These are phyloP conservation scores for Parapsyche elsis DNA, from an alignment of 1,140 invertebrate genomes.

Conservation along the genomic window DNA sequence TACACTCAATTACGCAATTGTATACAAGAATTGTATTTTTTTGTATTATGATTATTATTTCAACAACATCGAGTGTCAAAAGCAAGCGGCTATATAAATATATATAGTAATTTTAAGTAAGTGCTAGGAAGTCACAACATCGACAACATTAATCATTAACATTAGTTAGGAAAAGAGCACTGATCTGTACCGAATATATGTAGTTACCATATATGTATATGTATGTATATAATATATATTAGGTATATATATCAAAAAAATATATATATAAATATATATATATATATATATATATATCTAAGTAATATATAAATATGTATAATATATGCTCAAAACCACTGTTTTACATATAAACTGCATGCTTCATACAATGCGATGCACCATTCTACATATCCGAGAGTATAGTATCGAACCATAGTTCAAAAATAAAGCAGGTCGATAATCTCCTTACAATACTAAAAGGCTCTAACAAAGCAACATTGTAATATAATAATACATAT, in stretches of 20 bases:
- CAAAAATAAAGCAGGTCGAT: slow-evolving; percentile 1
- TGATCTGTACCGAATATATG: slow-evolving; percentile 39
- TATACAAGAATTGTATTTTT: neutral
- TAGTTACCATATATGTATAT: neutral
- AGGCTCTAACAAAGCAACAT: slow-evolving; percentile 41
- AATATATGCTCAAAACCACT: slow-evolving; percentile 22
- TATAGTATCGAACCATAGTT: neutral
- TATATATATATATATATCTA: slow-evolving; percentile 8
- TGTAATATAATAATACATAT: neutral
- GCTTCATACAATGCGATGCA: slow-evolving; percentile 55
- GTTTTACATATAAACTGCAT: slow-evolving; percentile 45
- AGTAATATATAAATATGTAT: slow-evolving; percentile 1
- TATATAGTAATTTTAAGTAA: slow-evolving; percentile 43
- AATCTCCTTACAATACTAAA: slow-evolving; percentile 6
- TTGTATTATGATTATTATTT: neutral
- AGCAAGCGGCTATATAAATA: slow-evolving; percentile 53
- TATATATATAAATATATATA: slow-evolving; percentile 19
- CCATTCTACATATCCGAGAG: slow-evolving; percentile 53
- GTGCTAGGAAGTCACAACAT: slow-evolving; percentile 53
- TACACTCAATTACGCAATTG: slow-evolving; percentile 35
- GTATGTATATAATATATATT: slow-evolving; percentile 13
- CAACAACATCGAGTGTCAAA: slow-evolving; percentile 53
- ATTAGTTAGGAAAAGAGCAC: slow-evolving; percentile 48
- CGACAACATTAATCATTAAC: slow-evolving; percentile 44
- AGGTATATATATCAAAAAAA: neutral